phyloP scores from a whole-genome alignment of 2,113 vertebrate species.

The Excalfactoria chinensis region DNA sequence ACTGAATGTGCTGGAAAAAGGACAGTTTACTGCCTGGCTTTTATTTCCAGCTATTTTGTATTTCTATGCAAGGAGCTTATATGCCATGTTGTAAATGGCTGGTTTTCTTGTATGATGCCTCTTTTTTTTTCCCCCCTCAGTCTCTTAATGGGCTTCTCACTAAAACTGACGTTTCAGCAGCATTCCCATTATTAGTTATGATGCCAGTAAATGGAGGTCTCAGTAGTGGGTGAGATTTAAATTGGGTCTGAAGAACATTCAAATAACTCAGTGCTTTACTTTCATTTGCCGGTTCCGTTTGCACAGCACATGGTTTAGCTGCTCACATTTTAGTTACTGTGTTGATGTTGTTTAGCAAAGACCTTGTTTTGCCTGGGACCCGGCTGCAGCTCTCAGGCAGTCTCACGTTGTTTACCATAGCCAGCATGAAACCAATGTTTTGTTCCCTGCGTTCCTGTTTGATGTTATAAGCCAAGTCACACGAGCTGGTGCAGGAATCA shows the following conservation, averaged over 20 bases:
- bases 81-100: slow-evolving; percentile 70
- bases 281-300: slow-evolving; percentile 59
- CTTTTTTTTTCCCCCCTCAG: slow-evolving; percentile 27
- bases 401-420: slow-evolving; percentile 61
- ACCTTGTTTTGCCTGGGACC: slow-evolving; percentile 62
- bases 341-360: slow-evolving; percentile 57
- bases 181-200: slow-evolving; percentile 75
- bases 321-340: slow-evolving; percentile 68
- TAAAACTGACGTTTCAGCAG: slow-evolving; percentile 72
- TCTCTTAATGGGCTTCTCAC: slow-evolving; percentile 65
- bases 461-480: slow-evolving; percentile 57
- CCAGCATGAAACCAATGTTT: slow-evolving; percentile 59
- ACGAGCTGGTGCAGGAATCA: slow-evolving; percentile 39
- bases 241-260: slow-evolving; percentile 69
- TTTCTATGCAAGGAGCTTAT: slow-evolving; percentile 66
- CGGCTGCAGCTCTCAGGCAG: slow-evolving; percentile 19
- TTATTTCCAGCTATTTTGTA: slow-evolving; percentile 71
- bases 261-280: slow-evolving; percentile 63
- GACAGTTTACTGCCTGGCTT: slow-evolving; percentile 60
- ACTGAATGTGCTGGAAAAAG: slow-evolving; percentile 38
- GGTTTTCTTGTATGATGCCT: slow-evolving; percentile 70
- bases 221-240: slow-evolving; percentile 74
- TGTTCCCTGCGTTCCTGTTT: slow-evolving; percentile 52
- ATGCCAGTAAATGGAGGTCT: slow-evolving; percentile 68
- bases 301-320: slow-evolving; percentile 64